Percentiles rank a stretch among this genome's conserved stretches.
These are phyloP conservation scores for Rhagophthalmus giganteus DNA, from an alignment of 2,888 invertebrate species.

Conservation along the genomic window DNA sequence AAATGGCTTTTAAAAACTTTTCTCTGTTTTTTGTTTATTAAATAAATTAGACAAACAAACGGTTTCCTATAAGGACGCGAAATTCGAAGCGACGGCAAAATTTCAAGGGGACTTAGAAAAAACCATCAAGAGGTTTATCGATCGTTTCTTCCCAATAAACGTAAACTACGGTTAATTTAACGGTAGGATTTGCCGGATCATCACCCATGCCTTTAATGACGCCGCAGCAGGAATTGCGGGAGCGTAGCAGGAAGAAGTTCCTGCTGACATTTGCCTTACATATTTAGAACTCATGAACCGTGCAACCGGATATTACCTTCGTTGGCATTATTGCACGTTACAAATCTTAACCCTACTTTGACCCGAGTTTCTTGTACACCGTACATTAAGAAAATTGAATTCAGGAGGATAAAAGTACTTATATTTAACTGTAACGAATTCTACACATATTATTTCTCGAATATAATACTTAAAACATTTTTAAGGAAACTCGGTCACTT, in stretches of 20 bases:
- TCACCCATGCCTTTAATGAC: constrained; percentile 43
- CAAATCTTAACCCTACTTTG: constrained; percentile 17
- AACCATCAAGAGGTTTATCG: constrained; percentile 6
- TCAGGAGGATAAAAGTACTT: too few relatives aligned
- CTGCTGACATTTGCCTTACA: constrained; percentile 41
- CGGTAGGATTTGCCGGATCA: constrained; percentile 44
- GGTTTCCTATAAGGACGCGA: too few relatives aligned
- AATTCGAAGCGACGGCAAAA: too few relatives aligned
- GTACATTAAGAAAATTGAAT: too few relatives aligned
- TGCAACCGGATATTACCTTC: constrained; percentile 40
- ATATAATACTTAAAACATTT: too few relatives aligned
- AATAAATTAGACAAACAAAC: too few relatives aligned
- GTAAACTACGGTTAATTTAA: constrained; percentile 25
- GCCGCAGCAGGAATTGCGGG: constrained; percentile 40
- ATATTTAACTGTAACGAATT: too few relatives aligned
- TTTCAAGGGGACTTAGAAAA: neutral
- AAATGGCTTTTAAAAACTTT: too few relatives aligned
- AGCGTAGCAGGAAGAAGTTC: constrained; percentile 35
- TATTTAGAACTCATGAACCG: constrained; percentile 42
- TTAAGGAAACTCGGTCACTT: too few relatives aligned
- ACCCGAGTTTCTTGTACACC: too few relatives aligned
- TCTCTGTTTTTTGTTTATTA: too few relatives aligned
- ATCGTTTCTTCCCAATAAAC: constrained; percentile 13
- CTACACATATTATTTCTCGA: too few relatives aligned
- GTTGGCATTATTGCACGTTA: constrained; percentile 30